Evolutionary conservation across 1,140 invertebrate species (phyloP), one percentile per base, ranked within the genome.

Genomic region (Halesus radiatus): DNA sequence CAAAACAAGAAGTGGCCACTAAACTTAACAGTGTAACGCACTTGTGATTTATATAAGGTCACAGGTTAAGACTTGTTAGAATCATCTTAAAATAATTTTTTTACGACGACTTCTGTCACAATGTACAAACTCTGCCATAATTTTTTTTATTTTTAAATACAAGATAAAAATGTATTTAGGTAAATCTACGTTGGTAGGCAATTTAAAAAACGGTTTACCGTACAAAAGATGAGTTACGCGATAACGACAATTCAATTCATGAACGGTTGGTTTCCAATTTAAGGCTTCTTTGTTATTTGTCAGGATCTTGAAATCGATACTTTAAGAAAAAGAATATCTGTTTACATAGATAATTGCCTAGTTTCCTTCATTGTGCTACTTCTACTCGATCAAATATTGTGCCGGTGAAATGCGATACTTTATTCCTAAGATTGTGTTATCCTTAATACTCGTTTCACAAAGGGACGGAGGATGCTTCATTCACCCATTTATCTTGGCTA

Each of bases 301-400:
- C 13, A 72, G 20, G 23, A 72, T 72, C 37, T 6, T 72, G 72
- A 56, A 54, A 74, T 74, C 13, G 72, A 74, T 74, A 74, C 56
- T 54, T 58, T 58, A 74, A 74, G 50, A 76, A 75, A 75, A 56
- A 75, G 54, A 78, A 70, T 81, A 81, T 81, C 80, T 70, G 72
- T 79, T 81, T 81, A 81, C 80, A 60, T 72, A 70, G 54, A 81
- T 81, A 81, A 81, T 81, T 81, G 77, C 80, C 80, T 78, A 15
- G 68, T 58, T 26, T 53, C 18, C 29, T 53, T 58, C 53, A 79
- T 78, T 81, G 80, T 81, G 68, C 37, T 45, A 60, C 68, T 37
- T 53, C 29, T 50, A 56, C 22, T 26, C 58, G 74, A 52, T 78
- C 76, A 78, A 81, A 75, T 78, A 81, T 75, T 81, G 56, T 78